A percentile compares a stretch with the other conserved stretches of the same genome.
Conservation (phyloP, 2,797 vertebrate species). For the Toxotes lorentzi region DNA sequence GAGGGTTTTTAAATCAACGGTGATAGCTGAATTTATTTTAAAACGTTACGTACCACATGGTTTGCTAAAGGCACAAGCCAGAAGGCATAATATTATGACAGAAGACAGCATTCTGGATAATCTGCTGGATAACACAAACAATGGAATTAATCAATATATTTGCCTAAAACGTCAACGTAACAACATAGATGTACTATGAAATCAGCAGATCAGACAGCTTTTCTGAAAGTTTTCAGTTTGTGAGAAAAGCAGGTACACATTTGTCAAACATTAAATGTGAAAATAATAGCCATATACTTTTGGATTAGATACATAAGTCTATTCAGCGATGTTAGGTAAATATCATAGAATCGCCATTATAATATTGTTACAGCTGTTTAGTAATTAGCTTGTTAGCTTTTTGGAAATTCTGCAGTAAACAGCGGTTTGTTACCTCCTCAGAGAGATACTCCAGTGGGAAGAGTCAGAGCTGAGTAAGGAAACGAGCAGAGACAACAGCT, state of each 20-base stretch:
- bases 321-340: not conserved
- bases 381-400: not conserved
- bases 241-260: not conserved
- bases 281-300: not conserved
- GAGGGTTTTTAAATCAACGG: not conserved
- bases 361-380: not conserved
- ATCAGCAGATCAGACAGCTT: not conserved
- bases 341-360: no score
- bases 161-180: not conserved
- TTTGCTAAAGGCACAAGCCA: slow-evolving; percentile 67
- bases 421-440: slow-evolving; percentile 45
- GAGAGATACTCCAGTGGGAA: not conserved
- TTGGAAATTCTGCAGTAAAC: not conserved
- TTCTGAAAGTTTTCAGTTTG: not conserved
- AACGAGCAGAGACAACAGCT: slow-evolving; percentile 22
- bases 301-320: not conserved
- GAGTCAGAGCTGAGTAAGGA: slow-evolving; percentile 19
- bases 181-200: not conserved
- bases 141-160: slow-evolving; percentile 6
- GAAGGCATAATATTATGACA: slow-evolving; percentile 63
- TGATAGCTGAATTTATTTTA: not conserved
- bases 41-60: slow-evolving; percentile 74
- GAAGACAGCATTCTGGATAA: slow-evolving; percentile 72
- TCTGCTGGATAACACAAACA: slow-evolving; percentile 52
- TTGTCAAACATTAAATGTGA: not conserved